A percentile compares a stretch with the other conserved stretches of the same genome.
phyloP scores from a whole-genome alignment of 2,797 vertebrate species.

The Acipenser ruthenus region DNA sequence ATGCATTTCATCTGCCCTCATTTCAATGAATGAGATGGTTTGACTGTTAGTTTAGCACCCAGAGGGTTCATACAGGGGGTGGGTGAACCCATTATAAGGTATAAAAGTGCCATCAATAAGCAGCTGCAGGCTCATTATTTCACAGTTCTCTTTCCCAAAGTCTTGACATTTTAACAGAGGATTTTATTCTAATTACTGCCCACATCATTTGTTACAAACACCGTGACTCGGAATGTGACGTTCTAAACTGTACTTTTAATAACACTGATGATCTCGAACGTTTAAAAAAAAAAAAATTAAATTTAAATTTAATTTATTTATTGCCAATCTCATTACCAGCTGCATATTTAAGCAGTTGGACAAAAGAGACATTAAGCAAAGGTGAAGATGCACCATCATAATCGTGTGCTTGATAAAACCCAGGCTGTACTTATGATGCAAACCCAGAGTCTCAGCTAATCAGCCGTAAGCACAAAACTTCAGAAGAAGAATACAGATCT shows the following conservation, averaged over 20 bases:
- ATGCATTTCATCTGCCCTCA: conserved; percentile 76
- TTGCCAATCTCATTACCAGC: too few relatives aligned
- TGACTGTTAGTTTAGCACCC: conserved; percentile 67
- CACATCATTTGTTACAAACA: conserved; percentile 63
- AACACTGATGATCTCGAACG: conserved; percentile 31
- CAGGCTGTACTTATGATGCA: too few relatives aligned
- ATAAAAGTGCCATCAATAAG: conserved; percentile 71
- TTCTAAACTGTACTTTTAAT: conserved; percentile 45
- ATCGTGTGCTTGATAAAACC: too few relatives aligned
- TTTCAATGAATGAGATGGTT: conserved; percentile 75
- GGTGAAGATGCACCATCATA: too few relatives aligned
- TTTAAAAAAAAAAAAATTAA: too few relatives aligned
- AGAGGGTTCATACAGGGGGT: conserved; percentile 54
- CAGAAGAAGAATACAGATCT: too few relatives aligned
- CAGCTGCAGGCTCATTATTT: conserved; percentile 70
- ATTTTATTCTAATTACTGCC: conserved; percentile 67
- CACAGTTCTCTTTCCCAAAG: conserved; percentile 68
- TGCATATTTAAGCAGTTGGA: too few relatives aligned
- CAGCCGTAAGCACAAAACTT: too few relatives aligned
- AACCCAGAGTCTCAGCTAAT: too few relatives aligned
- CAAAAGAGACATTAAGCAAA: too few relatives aligned
- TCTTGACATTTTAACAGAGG: conserved; percentile 66
- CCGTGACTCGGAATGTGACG: conserved; percentile 17
- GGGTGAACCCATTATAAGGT: conserved; percentile 57
- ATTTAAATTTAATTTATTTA: too few relatives aligned